Conservation (phyloP, 2,797 vertebrate species). For the Anabas testudineus region DNA sequence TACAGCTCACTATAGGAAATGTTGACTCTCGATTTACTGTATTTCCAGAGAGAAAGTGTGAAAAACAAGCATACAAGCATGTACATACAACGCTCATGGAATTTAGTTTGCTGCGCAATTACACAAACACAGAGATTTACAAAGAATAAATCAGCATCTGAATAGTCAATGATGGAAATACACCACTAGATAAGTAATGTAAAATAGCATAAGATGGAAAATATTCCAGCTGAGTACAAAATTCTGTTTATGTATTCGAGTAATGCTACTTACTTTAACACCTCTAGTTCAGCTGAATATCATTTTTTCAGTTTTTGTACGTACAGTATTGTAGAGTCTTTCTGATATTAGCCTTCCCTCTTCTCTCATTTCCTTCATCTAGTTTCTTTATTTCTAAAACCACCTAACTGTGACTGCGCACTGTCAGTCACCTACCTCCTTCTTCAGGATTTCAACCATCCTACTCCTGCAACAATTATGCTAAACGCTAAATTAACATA, state of each 20-base stretch:
- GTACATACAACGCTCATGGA: background rate
- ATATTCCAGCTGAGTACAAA: no score
- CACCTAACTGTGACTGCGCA: background rate
- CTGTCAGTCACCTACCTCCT: background rate
- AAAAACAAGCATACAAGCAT: no score
- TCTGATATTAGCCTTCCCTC: background rate
- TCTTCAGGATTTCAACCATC: background rate
- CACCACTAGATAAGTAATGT: no score
- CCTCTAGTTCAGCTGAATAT: background rate
- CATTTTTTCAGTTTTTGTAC: no score
- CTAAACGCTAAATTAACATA: slow-evolving; percentile 24
- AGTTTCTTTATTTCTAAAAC: background rate
- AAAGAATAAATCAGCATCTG: background rate
- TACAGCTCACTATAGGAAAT: slow-evolving; percentile 13
- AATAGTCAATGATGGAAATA: background rate
- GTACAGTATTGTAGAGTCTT: background rate
- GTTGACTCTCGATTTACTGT: background rate
- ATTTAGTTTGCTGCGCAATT: background rate
- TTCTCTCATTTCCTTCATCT: background rate
- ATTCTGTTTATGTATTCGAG: no score
- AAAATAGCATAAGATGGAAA: no score
- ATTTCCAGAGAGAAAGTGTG: background rate
- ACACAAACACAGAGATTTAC: no score
- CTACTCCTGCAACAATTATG: slow-evolving; percentile 18
- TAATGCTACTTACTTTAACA: background rate